Evolutionary conservation across 2,888 invertebrate species (phyloP), one percentile per base, ranked within the genome.

Genomic region (Drosophila incognita): DNA sequence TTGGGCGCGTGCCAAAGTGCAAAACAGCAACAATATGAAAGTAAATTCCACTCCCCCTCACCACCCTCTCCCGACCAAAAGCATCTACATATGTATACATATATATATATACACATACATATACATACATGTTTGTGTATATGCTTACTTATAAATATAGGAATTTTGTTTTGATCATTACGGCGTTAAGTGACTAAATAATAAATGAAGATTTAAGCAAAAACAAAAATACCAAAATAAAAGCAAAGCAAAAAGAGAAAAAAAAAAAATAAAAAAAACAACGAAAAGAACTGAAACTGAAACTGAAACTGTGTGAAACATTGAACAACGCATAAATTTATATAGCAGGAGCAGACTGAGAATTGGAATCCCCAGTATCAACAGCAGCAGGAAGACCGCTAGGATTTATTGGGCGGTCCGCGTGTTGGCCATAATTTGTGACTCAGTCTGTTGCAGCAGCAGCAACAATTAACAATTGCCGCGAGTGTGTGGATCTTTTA

Each of bases 1-100:
- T 85, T 66, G 42, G 78, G 76, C 69, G 82, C 87, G 83, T 83
- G 84, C 69, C 74, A 60, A 81, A 83, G 83, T 73, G 79, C 78
- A 48, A 72, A 81, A 69, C 60, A 70, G 59, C 53, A 56, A 33
- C 36, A 51, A 65, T 31, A 63, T 67, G 49, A 73, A 74, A 74
- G 49, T 67, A 18, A 73, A 59, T 62, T 31, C 15, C 56, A 11
- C 27, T 33, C 11, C 5, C n/a, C n/a, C 21, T 6, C 5, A 5
- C 18, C 10, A 10, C 27, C 31, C 18, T 13, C 13, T 5, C 13
- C 4, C 35, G 13, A 4, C 13, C 35, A 18, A 36, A 36, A 36
- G 6, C 15, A 18, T 13, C 4, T 29, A n/a, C n/a, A n/a, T n/a
- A 56, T n/a, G 29, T 8, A 21, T 21, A n/a, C 4, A 10, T 0